phyloP scores from a whole-genome alignment of 2,888 invertebrate genomes.

The Polyommatus iphigenia region DNA sequence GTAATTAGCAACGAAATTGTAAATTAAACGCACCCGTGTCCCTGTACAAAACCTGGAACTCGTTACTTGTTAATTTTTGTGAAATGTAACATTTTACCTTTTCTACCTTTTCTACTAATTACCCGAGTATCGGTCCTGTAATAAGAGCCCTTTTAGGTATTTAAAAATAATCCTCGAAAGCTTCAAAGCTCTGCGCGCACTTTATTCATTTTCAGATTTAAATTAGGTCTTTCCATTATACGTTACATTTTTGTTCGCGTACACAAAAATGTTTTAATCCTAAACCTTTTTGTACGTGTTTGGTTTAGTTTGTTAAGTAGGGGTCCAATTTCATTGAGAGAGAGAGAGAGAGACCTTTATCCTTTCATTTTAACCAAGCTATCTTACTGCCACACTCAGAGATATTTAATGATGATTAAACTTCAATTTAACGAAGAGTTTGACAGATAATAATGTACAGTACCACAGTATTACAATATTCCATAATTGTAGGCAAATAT shows the following conservation, averaged over 20 bases:
- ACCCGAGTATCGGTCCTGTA: not conserved
- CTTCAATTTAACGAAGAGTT: too few species aligned
- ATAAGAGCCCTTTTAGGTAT: slow-evolving; percentile 4
- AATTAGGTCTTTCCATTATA: not conserved
- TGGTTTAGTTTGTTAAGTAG: not conserved
- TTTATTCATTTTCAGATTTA: slow-evolving; percentile 22
- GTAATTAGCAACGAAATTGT: not conserved
- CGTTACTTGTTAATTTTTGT: not conserved
- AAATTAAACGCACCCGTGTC: not conserved
- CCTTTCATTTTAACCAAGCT: too few species aligned
- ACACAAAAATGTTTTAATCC: not conserved
- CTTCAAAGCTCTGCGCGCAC: slow-evolving; percentile 5
- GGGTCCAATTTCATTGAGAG: not conserved
- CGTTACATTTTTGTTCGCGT: not conserved
- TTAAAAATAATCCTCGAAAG: not conserved
- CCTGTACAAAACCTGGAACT: not conserved
- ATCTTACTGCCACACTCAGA: too few species aligned
- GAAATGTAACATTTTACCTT: slow-evolving; percentile 2
- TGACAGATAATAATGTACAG: too few species aligned
- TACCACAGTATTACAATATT: too few species aligned
- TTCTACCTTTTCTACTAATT: slow-evolving; percentile 7
- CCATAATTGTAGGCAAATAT: too few species aligned
- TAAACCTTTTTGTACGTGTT: not conserved
- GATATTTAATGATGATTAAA: too few species aligned
- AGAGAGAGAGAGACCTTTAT: too few species aligned